A percentile compares a stretch with the other conserved stretches of the same genome.
These are phyloP conservation scores for Sebastes nivosus DNA, from an alignment of 2,797 vertebrate genomes.

Conservation along the genomic window DNA sequence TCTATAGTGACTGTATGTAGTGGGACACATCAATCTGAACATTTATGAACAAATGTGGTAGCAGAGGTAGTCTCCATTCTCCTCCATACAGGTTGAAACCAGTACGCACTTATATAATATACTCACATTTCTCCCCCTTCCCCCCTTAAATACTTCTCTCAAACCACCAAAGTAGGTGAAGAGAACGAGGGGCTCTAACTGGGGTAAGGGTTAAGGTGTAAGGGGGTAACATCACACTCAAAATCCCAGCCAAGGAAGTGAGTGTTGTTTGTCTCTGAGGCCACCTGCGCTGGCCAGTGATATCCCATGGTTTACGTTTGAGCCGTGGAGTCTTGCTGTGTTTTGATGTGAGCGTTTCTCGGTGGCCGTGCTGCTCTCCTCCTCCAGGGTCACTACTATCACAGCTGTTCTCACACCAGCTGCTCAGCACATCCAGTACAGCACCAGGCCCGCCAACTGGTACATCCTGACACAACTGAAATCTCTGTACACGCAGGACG, in stretches of 20 bases:
- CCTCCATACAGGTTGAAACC: neutral
- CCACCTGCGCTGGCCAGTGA: conserved; percentile 60
- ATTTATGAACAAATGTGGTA: neutral
- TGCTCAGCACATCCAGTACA: conserved; percentile 42
- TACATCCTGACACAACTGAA: conserved; percentile 16
- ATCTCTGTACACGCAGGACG: neutral
- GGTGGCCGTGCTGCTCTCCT: conserved; percentile 40
- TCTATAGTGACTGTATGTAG: neutral
- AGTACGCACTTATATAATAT: neutral
- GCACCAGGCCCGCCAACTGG: conserved; percentile 28
- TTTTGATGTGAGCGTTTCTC: conserved; percentile 60
- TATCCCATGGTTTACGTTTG: conserved; percentile 66
- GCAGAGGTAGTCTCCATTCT: neutral
- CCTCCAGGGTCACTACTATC: conserved; percentile 61
- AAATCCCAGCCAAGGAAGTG: conserved; percentile 25
- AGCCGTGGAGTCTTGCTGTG: conserved; percentile 59
- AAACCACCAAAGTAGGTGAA: conserved; percentile 5
- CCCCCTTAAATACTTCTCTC: neutral
- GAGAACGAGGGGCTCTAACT: conserved; percentile 24
- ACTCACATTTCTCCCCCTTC: neutral
- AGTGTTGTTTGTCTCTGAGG: conserved; percentile 58
- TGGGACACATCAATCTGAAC: neutral
- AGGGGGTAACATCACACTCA: conserved; percentile 9
- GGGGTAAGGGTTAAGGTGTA: conserved; percentile 33
- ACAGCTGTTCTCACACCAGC: conserved; percentile 70